phyloP scores from a whole-genome alignment of 1,140 invertebrate species.

The Riptortus pedestris region DNA sequence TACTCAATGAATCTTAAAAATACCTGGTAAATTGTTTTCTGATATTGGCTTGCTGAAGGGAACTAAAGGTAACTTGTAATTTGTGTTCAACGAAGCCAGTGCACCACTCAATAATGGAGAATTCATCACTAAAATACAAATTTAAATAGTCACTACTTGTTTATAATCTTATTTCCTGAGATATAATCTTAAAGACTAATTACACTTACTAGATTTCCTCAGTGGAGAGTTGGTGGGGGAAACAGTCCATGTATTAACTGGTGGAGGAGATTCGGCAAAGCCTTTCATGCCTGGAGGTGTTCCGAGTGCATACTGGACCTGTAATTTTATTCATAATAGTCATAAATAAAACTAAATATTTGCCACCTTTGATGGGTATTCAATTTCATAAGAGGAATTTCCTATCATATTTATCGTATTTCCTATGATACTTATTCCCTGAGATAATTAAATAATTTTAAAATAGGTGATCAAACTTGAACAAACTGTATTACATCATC shows the following conservation, averaged over 20 bases:
- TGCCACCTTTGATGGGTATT: too few species aligned
- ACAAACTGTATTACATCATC: too few species aligned
- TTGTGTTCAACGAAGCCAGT: slow-evolving; percentile 48
- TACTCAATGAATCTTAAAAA: too few species aligned
- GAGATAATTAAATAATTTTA: too few species aligned
- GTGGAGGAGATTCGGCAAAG: slow-evolving; percentile 63
- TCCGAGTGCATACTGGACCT: slow-evolving; percentile 82
- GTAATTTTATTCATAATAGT: slow-evolving; percentile 22
- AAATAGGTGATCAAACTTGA: too few species aligned
- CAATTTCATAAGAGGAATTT: too few species aligned
- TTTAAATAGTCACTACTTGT: too few species aligned
- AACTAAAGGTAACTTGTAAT: slow-evolving; percentile 44
- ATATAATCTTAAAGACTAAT: too few species aligned
- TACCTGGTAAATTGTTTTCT: slow-evolving; percentile 5
- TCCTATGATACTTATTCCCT: too few species aligned
- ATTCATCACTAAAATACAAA: slow-evolving; percentile 36
- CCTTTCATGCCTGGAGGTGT: slow-evolving; percentile 63
- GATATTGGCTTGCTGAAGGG: slow-evolving; percentile 47
- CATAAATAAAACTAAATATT: too few species aligned
- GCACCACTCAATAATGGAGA: slow-evolving; percentile 56
- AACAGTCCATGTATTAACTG: slow-evolving; percentile 68
- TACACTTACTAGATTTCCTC: slow-evolving; percentile 52
- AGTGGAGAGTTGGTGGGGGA: slow-evolving; percentile 58
- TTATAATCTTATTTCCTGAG: too few species aligned
- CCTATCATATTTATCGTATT: too few species aligned